Conservation (phyloP, 2,888 invertebrate species). For the Limnephilus rhombicus region DNA sequence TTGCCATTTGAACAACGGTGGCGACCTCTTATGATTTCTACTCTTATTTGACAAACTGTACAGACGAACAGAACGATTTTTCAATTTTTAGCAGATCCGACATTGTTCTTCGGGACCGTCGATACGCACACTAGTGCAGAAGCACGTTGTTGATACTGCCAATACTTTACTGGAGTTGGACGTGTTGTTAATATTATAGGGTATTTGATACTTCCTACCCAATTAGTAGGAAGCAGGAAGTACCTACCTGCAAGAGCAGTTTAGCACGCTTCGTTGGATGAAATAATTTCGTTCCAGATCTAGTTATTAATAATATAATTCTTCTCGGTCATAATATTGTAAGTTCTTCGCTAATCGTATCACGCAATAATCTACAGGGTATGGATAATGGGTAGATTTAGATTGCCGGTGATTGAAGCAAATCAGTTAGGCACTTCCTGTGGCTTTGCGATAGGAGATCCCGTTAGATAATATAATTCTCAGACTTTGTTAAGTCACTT, state of each 20-base stretch:
- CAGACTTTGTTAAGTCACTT: too few relatives aligned
- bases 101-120: too few relatives aligned
- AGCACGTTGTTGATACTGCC: too few relatives aligned
- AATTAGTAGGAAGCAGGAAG: not conserved
- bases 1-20: too few relatives aligned
- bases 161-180: too few relatives aligned
- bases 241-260: not conserved
- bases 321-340: not conserved
- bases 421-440: not conserved
- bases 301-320: not conserved
- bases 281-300: not conserved
- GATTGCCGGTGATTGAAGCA: not conserved
- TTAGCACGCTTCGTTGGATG: not conserved
- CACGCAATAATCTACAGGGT: not conserved
- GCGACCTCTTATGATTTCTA: too few relatives aligned
- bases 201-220: too few relatives aligned
- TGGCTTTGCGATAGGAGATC: not conserved
- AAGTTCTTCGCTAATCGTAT: not conserved
- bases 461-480: not conserved
- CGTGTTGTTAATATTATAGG: too few relatives aligned
- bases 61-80: too few relatives aligned
- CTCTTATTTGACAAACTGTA: too few relatives aligned
- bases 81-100: too few relatives aligned
- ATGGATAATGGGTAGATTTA: not conserved
- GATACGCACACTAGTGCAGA: too few relatives aligned